These are phyloP conservation scores for Conus betulinus DNA, from an alignment of 1,140 invertebrate genomes.

Conservation along the genomic window DNA sequence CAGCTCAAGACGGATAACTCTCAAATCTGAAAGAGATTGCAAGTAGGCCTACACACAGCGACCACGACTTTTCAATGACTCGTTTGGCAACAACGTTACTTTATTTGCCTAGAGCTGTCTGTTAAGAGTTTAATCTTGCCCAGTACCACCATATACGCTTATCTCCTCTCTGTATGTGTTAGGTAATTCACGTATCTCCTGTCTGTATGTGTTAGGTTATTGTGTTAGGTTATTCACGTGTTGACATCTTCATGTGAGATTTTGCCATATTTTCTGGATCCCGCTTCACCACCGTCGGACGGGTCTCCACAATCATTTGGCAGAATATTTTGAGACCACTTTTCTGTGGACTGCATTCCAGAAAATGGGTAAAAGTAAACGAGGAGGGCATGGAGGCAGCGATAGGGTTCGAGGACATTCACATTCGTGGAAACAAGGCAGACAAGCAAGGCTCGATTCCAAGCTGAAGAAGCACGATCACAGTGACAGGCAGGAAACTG, in stretches of 20 bases:
- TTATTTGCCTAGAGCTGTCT: too few species aligned
- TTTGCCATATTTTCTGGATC: too few species aligned
- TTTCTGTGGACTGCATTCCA: not conserved
- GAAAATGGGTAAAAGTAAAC: conserved; percentile 12
- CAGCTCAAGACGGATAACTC: not conserved
- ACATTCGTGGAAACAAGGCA: conserved; percentile 20
- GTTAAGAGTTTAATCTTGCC: not conserved
- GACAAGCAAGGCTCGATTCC: not conserved
- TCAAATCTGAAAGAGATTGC: not conserved
- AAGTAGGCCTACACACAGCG: too few species aligned
- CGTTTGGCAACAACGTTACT: too few species aligned
- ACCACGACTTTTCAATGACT: too few species aligned
- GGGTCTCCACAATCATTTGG: too few species aligned
- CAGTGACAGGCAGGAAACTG: not conserved
- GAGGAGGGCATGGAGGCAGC: conserved; percentile 10
- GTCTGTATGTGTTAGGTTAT: not conserved
- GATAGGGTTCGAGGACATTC: not conserved
- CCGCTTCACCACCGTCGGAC: too few species aligned
- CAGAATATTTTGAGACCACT: not conserved
- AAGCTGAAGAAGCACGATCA: not conserved
- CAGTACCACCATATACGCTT: too few species aligned
- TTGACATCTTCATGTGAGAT: not conserved
- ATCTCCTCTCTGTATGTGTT: too few species aligned
- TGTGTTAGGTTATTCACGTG: too few species aligned
- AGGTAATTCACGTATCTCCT: too few species aligned